Evolutionary conservation across 1,140 invertebrate genomes (phyloP), one percentile per base, ranked within the genome.

Genomic region (Drosophila chauvacae): DNA sequence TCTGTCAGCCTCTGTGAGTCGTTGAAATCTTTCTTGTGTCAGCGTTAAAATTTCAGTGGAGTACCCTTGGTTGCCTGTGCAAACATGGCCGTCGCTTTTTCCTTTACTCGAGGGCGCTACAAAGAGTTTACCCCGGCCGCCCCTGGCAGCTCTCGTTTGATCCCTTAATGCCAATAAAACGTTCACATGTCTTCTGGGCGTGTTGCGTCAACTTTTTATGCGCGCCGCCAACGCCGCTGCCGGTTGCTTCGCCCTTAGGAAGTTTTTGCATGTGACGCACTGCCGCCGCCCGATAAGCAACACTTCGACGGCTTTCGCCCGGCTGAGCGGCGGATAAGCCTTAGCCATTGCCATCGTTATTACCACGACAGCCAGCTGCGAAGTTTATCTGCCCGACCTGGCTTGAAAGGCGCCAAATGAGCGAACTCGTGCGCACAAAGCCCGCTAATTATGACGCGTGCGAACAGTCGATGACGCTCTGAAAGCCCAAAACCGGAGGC

Each of bases 101-200:
- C 70, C 58, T 87, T 63, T 88, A 74, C 80, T 80, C 85, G 65
- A 88, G 83, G 84, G 84, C 81, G 84, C 63, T 77, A 71, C 84
- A 87, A 87, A 87, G 84, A 84, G 81, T 88, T 84, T 81, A 48
- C 57, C 11, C 42, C 42, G 39, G n/a, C 35, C 72, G n/a, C 51
- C 18, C 61, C 11, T 66, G 62, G 23, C 62, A 26, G 63, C 55
- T 58, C 71, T 76, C 73, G 45, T 90, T 88, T 85, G 85, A 88
- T 88, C 85, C 85, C 85, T 85, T 88, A 88, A 90, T 90, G 74
- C 85, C 85, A 88, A 90, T 88, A 88, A 88, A 88, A 90, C 85
- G 85, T 88, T 88, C 81, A 83, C 85, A 87, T 87, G 84, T 88
- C 83, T 87, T 81, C 65, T 69, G 80, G 62, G 73, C 82, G 78